These are phyloP conservation scores for Lapara coniferarum DNA, from an alignment of 2,888 invertebrate species.

Conservation along the genomic window DNA sequence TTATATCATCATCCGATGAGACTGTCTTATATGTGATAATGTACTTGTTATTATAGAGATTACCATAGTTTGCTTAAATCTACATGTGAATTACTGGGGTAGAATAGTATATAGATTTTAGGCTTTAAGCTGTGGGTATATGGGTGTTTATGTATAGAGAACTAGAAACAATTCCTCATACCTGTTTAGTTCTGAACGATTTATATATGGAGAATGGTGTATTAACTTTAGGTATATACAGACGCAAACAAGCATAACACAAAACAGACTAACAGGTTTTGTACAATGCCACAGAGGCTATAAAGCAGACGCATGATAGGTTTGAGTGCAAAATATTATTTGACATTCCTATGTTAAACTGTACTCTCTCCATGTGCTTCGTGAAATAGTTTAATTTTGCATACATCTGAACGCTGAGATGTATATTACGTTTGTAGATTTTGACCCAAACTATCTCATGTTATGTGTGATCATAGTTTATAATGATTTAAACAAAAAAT, in stretches of 20 bases:
- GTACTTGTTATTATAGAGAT: constrained; percentile 55
- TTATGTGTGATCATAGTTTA: constrained; percentile 18
- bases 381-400: not conserved
- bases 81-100: constrained; percentile 18
- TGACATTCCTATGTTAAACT: too few species aligned
- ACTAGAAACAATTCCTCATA: constrained; percentile 15
- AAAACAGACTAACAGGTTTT: too few species aligned
- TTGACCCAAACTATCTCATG: constrained; percentile 17
- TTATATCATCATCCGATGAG: constrained; percentile 63
- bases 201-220: not conserved
- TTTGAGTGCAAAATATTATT: too few species aligned
- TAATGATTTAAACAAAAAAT: constrained; percentile 26
- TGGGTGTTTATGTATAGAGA: not conserved
- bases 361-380: too few species aligned
- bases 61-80: constrained; percentile 30
- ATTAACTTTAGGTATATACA: too few species aligned
- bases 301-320: too few species aligned
- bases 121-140: constrained; percentile 37
- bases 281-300: too few species aligned
- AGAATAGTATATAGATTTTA: constrained; percentile 12
- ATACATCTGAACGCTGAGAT: not conserved
- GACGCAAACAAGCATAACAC: too few species aligned
- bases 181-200: not conserved
- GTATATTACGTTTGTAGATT: not conserved
- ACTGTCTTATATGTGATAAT: constrained; percentile 72